A percentile compares a stretch with the other conserved stretches of the same genome.
Evolutionary conservation across 2,888 invertebrate genomes (phyloP).

Genomic region (Eristalis tenax): DNA sequence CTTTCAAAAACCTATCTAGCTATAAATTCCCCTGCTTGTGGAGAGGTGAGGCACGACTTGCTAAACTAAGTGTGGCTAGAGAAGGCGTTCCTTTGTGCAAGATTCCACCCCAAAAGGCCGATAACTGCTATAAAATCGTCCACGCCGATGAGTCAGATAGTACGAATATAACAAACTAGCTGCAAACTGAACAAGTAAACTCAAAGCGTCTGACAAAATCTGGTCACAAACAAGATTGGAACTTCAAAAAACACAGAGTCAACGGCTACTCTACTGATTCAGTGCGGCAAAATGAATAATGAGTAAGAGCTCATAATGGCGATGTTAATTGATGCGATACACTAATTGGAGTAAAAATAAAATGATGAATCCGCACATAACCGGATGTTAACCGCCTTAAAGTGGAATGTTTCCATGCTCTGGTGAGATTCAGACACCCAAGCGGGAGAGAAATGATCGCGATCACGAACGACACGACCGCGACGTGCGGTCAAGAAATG

Average conservation of each 20-base stretch:
- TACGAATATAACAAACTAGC: background rate
- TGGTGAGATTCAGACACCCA: background rate
- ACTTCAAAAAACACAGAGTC: background rate
- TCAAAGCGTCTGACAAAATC: background rate
- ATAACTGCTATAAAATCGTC: background rate
- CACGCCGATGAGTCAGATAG: background rate
- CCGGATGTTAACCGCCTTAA: constrained; percentile 36
- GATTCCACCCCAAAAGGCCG: too few relatives aligned
- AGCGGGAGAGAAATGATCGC: background rate
- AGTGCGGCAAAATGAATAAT: background rate
- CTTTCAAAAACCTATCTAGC: too few relatives aligned
- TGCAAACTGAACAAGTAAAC: background rate
- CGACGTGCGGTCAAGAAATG: background rate
- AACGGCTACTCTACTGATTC: background rate
- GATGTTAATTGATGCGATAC: background rate
- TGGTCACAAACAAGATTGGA: background rate
- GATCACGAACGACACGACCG: background rate
- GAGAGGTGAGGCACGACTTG: too few relatives aligned
- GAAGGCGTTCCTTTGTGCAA: too few relatives aligned
- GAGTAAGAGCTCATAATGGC: background rate
- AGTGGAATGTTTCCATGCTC: constrained; percentile 37
- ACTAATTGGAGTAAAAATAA: background rate
- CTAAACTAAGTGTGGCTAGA: too few relatives aligned
- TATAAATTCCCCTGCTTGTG: too few relatives aligned
- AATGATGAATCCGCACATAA: constrained; percentile 6